phyloP scores from a whole-genome alignment of 1,140 invertebrate species.

The Macrostomum lignano region DNA sequence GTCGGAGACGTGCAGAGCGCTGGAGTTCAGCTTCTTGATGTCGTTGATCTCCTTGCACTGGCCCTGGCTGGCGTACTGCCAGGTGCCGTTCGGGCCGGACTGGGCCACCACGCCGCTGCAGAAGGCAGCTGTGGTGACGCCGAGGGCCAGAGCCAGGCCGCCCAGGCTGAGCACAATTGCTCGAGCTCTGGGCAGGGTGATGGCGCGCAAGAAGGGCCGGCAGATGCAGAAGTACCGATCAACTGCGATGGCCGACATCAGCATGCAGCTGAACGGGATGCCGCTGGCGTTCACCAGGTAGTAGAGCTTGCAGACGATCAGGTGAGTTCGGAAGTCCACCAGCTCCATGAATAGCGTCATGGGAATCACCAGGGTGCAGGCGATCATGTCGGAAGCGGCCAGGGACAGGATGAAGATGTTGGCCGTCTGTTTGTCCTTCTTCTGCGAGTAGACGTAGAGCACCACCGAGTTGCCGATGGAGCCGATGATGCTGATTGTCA shows the following conservation, averaged over 20 bases:
- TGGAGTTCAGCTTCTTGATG: too few species aligned
- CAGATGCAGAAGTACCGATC: slow-evolving; percentile 20
- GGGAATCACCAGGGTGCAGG: slow-evolving; percentile 7
- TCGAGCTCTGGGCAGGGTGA: slow-evolving; percentile 15
- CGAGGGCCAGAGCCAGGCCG: too few species aligned
- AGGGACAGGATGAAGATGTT: slow-evolving; percentile 7
- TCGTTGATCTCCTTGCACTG: too few species aligned
- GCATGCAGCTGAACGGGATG: slow-evolving; percentile 7
- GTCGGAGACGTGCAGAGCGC: too few species aligned
- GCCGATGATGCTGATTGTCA: too few species aligned
- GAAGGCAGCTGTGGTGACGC: too few species aligned
- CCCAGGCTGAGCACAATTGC: slow-evolving; percentile 10
- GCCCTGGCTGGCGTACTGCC: too few species aligned
- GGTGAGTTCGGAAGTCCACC: slow-evolving; percentile 3
- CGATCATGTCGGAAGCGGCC: slow-evolving; percentile 5
- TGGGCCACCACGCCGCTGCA: too few species aligned
- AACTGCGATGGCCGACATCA: slow-evolving; percentile 8
- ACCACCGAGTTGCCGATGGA: slow-evolving; percentile 24
- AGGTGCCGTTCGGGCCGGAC: too few species aligned
- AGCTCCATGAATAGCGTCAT: slow-evolving; percentile 9
- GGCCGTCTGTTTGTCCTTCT: slow-evolving; percentile 13
- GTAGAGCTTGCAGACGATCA: slow-evolving; percentile 7
- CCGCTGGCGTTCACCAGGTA: slow-evolving; percentile 7
- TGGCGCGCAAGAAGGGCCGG: slow-evolving; percentile 16
- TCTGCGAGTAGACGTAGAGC: slow-evolving; percentile 19